These are phyloP conservation scores for Geodia barretti DNA, from an alignment of 37 sponge, comb jelly and placozoan genomes.

Conservation along the genomic window DNA sequence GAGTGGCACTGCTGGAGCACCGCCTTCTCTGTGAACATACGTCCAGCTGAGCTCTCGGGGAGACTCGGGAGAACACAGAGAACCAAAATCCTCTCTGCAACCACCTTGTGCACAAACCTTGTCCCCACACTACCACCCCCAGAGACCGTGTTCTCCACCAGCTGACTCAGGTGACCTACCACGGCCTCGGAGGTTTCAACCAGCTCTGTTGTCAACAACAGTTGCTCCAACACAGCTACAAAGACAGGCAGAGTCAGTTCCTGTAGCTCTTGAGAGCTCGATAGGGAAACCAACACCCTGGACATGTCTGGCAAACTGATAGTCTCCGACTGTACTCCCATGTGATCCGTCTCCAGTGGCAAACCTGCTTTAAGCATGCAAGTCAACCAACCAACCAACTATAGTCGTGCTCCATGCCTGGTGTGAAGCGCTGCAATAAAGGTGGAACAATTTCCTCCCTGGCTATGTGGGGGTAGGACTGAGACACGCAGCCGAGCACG, in stretches of 20 bases:
- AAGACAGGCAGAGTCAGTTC: not conserved
- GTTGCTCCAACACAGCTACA: not conserved
- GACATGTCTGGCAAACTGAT: not conserved
- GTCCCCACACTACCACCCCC: not conserved
- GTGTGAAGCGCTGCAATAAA: constrained; percentile 8
- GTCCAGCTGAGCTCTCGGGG: no score
- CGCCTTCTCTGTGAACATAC: no score
- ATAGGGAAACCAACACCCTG: not conserved
- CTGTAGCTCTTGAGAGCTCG: not conserved
- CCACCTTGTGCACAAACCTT: no score
- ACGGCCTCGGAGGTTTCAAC: no score
- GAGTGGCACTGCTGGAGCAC: no score
- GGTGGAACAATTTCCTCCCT: not conserved
- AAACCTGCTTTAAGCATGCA: not conserved
- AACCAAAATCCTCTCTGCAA: not conserved
- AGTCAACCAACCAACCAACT: not conserved
- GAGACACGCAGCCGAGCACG: not conserved
- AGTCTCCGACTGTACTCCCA: no score
- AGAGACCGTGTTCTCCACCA: not conserved
- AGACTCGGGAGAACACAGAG: not conserved
- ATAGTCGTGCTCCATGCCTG: not conserved
- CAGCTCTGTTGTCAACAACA: no score
- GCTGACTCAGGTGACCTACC: no score
- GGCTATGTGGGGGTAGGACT: not conserved
- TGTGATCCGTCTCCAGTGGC: not conserved